Conservation (phyloP, 2,888 invertebrate genomes). For the Lepidochitona cinerea region DNA sequence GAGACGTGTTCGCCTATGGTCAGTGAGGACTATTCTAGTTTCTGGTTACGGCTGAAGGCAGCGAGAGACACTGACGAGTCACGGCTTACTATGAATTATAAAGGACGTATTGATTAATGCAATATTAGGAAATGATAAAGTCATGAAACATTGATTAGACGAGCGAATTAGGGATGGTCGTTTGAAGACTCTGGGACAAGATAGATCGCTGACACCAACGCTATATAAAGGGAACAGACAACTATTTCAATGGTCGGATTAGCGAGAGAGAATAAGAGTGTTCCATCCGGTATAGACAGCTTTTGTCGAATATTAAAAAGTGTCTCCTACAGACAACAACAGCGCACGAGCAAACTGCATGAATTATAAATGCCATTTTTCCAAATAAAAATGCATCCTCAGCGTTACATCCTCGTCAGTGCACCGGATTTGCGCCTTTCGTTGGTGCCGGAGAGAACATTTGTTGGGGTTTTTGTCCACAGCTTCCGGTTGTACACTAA, state of each 20-base stretch:
- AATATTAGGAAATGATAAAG: constrained; percentile 9
- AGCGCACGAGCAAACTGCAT: neutral
- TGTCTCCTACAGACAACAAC: neutral
- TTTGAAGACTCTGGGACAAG: neutral
- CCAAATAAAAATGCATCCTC: neutral
- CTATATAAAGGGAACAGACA: neutral
- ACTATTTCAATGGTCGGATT: neutral
- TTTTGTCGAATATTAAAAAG: constrained; percentile 3
- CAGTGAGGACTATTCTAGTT: neutral
- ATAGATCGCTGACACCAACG: constrained; percentile 2
- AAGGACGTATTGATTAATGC: neutral
- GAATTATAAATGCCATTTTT: constrained; percentile 3
- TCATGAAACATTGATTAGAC: neutral
- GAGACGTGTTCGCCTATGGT: neutral
- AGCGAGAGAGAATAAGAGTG: neutral
- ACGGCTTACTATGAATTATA: neutral
- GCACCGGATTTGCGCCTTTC: neutral
- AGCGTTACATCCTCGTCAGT: neutral
- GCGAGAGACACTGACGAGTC: neutral
- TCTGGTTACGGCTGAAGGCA: neutral
- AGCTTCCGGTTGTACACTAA: no score
- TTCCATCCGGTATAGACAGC: neutral
- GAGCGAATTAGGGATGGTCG: constrained; percentile 6
- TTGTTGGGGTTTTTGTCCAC: no score
- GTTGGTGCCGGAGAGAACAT: neutral